These are phyloP conservation scores for Abrostola tripartita DNA, from an alignment of 2,888 invertebrate genomes.

Conservation along the genomic window DNA sequence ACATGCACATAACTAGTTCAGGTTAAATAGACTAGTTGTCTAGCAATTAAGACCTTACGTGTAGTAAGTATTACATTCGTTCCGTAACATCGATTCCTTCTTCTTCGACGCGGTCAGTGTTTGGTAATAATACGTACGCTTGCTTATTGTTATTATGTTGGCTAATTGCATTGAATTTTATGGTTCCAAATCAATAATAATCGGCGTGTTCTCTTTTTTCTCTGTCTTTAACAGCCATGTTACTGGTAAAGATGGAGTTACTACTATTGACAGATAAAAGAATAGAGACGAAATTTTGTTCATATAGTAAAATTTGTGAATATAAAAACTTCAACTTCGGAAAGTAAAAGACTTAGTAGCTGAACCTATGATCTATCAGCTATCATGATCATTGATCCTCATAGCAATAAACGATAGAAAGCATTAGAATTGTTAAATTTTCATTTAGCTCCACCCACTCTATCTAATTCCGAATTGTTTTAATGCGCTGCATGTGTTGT, in stretches of 20 bases:
- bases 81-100: slow-evolving; percentile 80
- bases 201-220: background rate
- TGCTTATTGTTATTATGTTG: slow-evolving; percentile 35
- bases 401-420: no score
- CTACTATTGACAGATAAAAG: no score
- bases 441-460: no score
- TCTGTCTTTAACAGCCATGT: no score
- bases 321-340: no score
- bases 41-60: slow-evolving; percentile 64
- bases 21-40: slow-evolving; percentile 54
- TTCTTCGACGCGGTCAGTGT: slow-evolving; percentile 58
- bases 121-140: slow-evolving; percentile 60
- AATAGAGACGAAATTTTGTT: no score
- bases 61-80: slow-evolving; percentile 79
- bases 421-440: no score
- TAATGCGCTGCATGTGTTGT: background rate
- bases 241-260: no score
- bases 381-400: no score
- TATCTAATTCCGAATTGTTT: background rate
- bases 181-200: background rate
- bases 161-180: slow-evolving; percentile 21
- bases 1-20: slow-evolving; percentile 47
- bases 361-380: no score
- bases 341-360: no score
- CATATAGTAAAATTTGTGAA: no score